Percentiles rank a stretch among this genome's conserved stretches.
These are phyloP conservation scores for Arctopsyche grandis DNA, from an alignment of 1,140 invertebrate species.

Conservation along the genomic window DNA sequence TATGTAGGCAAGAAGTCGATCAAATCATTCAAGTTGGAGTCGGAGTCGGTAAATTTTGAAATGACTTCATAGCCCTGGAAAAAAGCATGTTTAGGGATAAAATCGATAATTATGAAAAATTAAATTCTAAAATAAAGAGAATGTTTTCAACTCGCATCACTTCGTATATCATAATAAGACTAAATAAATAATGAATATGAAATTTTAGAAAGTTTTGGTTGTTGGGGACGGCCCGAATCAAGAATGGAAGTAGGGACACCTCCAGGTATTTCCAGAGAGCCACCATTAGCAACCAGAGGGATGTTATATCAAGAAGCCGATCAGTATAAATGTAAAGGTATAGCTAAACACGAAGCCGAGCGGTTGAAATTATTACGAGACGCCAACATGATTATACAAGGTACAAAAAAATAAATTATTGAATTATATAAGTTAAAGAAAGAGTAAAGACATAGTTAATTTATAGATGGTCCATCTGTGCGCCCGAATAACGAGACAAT, in stretches of 20 bases:
- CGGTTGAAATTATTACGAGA: neutral
- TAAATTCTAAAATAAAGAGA: too few relatives aligned
- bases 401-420: neutral
- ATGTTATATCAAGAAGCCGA: slow-evolving; percentile 4
- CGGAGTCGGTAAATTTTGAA: too few relatives aligned
- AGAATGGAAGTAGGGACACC: slow-evolving; percentile 3
- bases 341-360: slow-evolving; percentile 1
- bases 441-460: neutral
- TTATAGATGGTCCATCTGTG: slow-evolving; percentile 5
- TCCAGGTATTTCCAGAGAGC: neutral
- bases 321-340: slow-evolving; percentile 7
- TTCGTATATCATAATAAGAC: too few relatives aligned
- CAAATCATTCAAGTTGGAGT: too few relatives aligned
- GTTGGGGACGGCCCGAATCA: neutral
- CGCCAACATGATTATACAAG: neutral
- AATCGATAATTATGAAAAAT: too few relatives aligned
- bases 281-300: neutral
- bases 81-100: too few relatives aligned
- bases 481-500: neutral
- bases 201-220: slow-evolving; percentile 10
- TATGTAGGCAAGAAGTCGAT: too few relatives aligned
- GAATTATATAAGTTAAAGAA: neutral
- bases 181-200: too few relatives aligned
- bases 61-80: too few relatives aligned
- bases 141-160: too few relatives aligned